Evolutionary conservation across 2,888 invertebrate genomes (phyloP).

Genomic region (Ormia ochracea): DNA sequence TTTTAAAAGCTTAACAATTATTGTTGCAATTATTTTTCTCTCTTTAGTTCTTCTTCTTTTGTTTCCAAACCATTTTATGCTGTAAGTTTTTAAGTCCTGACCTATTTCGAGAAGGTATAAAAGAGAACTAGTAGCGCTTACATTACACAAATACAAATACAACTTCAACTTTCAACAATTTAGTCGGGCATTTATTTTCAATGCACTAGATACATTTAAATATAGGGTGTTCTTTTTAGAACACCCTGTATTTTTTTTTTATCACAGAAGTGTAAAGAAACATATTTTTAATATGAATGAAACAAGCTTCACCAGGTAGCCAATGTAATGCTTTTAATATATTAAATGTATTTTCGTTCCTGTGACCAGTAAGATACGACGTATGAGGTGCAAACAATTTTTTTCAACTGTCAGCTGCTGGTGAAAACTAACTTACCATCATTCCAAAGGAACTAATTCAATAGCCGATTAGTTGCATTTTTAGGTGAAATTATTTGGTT

Average conservation of each 20-base stretch:
- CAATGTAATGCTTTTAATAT: too few species aligned
- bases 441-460: too few species aligned
- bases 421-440: too few species aligned
- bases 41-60: neutral
- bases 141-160: neutral
- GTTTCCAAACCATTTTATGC: neutral
- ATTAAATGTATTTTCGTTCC: too few species aligned
- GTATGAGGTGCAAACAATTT: too few species aligned
- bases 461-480: too few species aligned
- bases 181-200: neutral
- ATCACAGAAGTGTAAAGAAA: too few species aligned
- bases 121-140: conserved; percentile 1
- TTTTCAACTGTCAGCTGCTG: too few species aligned
- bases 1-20: conserved; percentile 55
- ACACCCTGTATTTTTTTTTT: neutral
- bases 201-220: neutral
- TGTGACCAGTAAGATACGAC: too few species aligned
- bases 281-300: too few species aligned
- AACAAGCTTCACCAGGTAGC: too few species aligned
- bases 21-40: conserved; percentile 46
- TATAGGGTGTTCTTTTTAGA: neutral
- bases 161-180: neutral
- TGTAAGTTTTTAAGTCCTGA: conserved; percentile 35
- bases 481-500: too few species aligned
- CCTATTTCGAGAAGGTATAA: conserved; percentile 16